Conservation (phyloP, 2,113 vertebrate genomes). For the Macrotus californicus region DNA sequence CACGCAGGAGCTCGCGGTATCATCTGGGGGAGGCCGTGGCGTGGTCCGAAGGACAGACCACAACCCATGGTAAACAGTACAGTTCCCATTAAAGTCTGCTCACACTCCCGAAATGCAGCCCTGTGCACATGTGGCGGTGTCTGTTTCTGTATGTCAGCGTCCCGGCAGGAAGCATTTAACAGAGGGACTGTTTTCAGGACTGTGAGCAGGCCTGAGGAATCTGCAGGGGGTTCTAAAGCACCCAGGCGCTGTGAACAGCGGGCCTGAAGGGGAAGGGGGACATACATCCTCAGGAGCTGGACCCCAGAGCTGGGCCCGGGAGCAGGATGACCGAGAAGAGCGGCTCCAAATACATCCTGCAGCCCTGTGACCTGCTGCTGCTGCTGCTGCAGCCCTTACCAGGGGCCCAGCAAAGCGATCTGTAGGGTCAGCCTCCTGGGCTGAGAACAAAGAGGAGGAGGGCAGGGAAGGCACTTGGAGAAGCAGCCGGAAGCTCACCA, state of each 20-base stretch:
- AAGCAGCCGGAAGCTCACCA: background rate
- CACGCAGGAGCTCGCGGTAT: background rate
- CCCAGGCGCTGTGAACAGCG: background rate
- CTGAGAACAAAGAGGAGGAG: background rate
- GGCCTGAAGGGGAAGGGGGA: background rate
- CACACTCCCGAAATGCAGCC: background rate
- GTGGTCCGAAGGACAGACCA: background rate
- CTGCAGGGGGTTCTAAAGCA: background rate
- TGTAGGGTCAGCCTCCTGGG: background rate
- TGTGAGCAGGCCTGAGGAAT: background rate
- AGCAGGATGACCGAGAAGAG: background rate
- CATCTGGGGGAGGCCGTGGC: background rate
- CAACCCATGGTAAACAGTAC: background rate
- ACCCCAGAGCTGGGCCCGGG: background rate
- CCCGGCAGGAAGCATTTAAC: background rate
- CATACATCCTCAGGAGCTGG: background rate
- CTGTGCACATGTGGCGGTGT: background rate
- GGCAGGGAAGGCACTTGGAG: background rate
- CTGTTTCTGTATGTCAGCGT: background rate
- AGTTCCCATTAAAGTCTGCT: background rate
- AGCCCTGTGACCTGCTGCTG: background rate
- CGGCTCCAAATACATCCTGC: background rate
- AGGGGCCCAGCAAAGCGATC: background rate
- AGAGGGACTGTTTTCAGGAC: background rate
- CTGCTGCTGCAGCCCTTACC: too few relatives aligned